Evolutionary conservation across 1,140 invertebrate species (phyloP).

Genomic region (Philopotamus ludificatus): DNA sequence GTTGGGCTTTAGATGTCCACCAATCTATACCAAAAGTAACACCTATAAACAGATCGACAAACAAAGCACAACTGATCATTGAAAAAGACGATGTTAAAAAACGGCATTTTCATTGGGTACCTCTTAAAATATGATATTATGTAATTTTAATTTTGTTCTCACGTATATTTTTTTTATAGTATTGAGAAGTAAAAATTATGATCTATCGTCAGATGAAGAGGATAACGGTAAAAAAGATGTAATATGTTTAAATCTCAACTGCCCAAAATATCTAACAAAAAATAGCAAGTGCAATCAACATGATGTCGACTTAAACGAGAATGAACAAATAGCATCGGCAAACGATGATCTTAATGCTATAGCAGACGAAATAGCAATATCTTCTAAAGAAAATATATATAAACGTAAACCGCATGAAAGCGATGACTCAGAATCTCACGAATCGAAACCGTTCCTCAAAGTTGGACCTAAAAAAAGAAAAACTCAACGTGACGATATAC

Average conservation of each 20-base stretch:
- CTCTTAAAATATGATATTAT: too few relatives aligned
- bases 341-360: slow-evolving; percentile 44
- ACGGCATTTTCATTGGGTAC: too few relatives aligned
- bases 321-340: slow-evolving; percentile 43
- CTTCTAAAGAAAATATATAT: background rate
- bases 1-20: too few relatives aligned
- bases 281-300: slow-evolving; percentile 36
- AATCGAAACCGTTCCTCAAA: slow-evolving; percentile 28
- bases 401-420: slow-evolving; percentile 18
- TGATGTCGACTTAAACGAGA: slow-evolving; percentile 24
- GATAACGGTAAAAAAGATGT: slow-evolving; percentile 41
- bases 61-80: too few relatives aligned
- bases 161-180: slow-evolving; percentile 43
- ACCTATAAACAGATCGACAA: too few relatives aligned
- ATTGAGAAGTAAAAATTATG: slow-evolving; percentile 44
- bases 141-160: background rate
- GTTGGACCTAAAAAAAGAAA: slow-evolving; percentile 32
- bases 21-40: too few relatives aligned
- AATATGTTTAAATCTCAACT: slow-evolving; percentile 49
- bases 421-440: slow-evolving; percentile 3
- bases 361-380: background rate
- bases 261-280: slow-evolving; percentile 44
- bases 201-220: slow-evolving; percentile 42
- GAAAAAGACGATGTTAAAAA: too few relatives aligned
- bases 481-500: slow-evolving; percentile 13